Percentiles rank a stretch among this genome's conserved stretches.
These are phyloP conservation scores for Clangula hyemalis DNA, from an alignment of 2,797 vertebrate genomes.

Conservation along the genomic window DNA sequence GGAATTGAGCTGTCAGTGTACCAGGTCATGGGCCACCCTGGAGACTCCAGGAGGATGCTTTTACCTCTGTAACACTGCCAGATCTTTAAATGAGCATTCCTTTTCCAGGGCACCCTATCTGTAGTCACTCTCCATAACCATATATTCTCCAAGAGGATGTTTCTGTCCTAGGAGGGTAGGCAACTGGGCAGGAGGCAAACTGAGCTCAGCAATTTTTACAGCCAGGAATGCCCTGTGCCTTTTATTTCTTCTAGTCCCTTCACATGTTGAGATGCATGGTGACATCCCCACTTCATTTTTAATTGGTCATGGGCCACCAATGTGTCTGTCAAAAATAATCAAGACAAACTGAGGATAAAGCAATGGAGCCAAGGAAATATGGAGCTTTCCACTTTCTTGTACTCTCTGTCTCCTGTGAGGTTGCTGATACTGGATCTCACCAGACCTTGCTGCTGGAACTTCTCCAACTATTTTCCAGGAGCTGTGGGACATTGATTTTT, in stretches of 20 bases:
- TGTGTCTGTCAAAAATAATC: not conserved
- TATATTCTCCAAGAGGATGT: not conserved
- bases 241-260: not conserved
- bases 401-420: not conserved
- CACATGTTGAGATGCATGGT: not conserved
- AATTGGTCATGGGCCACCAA: not conserved
- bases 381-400: not conserved
- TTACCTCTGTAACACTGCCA: not conserved
- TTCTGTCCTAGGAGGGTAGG: not conserved
- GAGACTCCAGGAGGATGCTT: not conserved
- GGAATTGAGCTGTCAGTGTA: not conserved
- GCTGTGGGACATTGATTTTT: not conserved
- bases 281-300: not conserved
- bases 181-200: not conserved
- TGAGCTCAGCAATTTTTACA: not conserved
- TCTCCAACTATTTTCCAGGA: not conserved
- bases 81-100: not conserved
- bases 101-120: rapidly evolving
- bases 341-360: not conserved
- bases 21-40: rapidly evolving
- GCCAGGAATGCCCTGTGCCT: not conserved
- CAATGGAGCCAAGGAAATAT: not conserved
- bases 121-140: not conserved
- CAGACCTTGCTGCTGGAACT: not conserved
- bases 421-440: not conserved